Evolutionary conservation across 2,888 invertebrate genomes (phyloP).

Genomic region (Carabus problematicus): DNA sequence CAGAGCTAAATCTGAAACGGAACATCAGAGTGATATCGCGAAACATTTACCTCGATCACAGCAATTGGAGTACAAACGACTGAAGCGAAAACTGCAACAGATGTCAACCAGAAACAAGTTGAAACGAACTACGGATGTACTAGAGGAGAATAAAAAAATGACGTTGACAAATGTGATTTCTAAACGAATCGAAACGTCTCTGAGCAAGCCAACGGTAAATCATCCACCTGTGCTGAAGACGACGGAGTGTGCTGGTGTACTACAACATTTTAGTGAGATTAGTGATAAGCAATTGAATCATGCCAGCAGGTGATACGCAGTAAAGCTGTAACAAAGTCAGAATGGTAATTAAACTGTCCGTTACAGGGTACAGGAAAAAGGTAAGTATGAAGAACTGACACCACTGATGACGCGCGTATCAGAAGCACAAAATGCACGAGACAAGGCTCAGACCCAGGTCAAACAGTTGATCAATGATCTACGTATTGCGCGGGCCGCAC

Average conservation of each 20-base stretch:
- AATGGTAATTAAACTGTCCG: conserved; percentile 18
- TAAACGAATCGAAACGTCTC: conserved; percentile 26
- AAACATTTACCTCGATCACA: conserved; percentile 53
- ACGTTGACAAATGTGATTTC: conserved; percentile 41
- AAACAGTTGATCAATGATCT: conserved; percentile 53
- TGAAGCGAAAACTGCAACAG: conserved; percentile 52
- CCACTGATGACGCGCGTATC: conserved; percentile 56
- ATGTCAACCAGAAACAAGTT: conserved; percentile 42
- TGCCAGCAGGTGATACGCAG: conserved; percentile 28
- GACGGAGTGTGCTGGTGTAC: not conserved
- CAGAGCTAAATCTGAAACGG: conserved; percentile 30
- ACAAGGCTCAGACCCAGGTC: conserved; percentile 53
- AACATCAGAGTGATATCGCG: conserved; percentile 34
- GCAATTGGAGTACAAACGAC: conserved; percentile 56
- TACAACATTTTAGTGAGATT: conserved; percentile 1
- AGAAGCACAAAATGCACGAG: conserved; percentile 53
- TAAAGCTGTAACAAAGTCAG: conserved; percentile 3
- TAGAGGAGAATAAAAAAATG: conserved; percentile 34
- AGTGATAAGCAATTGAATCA: conserved; percentile 37
- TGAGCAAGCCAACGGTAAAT: not conserved
- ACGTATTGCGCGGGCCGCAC: conserved; percentile 51
- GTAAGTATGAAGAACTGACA: conserved; percentile 57
- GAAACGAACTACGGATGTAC: conserved; percentile 25
- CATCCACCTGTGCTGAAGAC: conserved; percentile 21
- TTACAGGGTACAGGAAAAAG: conserved; percentile 58